Percentiles rank a stretch among this genome's conserved stretches.
Evolutionary conservation across 2,888 invertebrate genomes (phyloP).

Genomic region (Papilio gigon): DNA sequence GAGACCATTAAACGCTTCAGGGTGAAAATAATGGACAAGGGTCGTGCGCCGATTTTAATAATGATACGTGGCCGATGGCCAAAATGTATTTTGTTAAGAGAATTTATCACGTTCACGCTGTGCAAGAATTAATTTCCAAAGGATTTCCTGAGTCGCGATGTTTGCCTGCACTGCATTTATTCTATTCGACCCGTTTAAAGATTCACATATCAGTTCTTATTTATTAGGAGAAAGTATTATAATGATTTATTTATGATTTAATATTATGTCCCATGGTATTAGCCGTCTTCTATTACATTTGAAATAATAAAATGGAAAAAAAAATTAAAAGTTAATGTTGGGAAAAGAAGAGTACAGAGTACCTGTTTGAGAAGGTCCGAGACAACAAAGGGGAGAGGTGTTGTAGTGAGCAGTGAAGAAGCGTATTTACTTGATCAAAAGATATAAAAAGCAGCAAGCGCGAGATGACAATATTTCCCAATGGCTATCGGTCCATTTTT

Average conservation of each 20-base stretch:
- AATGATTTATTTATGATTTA: too few relatives aligned
- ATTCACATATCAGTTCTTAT: constrained; percentile 11
- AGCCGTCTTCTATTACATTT: too few relatives aligned
- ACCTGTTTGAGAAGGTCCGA: neutral
- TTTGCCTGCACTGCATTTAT: constrained; percentile 4
- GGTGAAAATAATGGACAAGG: constrained; percentile 32
- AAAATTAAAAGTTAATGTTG: neutral
- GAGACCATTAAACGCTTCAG: constrained; percentile 28
- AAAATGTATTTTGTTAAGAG: constrained; percentile 37
- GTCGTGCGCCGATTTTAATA: constrained; percentile 29
- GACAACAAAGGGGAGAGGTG: neutral
- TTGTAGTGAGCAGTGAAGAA: neutral
- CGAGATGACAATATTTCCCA: constrained; percentile 52
- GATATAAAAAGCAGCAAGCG: constrained; percentile 29
- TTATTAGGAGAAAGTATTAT: neutral
- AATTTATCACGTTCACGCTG: constrained; percentile 35
- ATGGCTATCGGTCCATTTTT: constrained; percentile 63
- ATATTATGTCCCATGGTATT: too few relatives aligned
- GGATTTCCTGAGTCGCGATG: constrained; percentile 14
- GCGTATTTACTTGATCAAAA: constrained; percentile 16
- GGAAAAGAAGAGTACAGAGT: neutral
- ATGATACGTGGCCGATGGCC: constrained; percentile 30
- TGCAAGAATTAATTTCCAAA: constrained; percentile 37
- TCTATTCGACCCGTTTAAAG: constrained; percentile 20
- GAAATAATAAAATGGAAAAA: neutral